Evolutionary conservation across 2,888 invertebrate genomes (phyloP).

Genomic region (Myathropa florea): DNA sequence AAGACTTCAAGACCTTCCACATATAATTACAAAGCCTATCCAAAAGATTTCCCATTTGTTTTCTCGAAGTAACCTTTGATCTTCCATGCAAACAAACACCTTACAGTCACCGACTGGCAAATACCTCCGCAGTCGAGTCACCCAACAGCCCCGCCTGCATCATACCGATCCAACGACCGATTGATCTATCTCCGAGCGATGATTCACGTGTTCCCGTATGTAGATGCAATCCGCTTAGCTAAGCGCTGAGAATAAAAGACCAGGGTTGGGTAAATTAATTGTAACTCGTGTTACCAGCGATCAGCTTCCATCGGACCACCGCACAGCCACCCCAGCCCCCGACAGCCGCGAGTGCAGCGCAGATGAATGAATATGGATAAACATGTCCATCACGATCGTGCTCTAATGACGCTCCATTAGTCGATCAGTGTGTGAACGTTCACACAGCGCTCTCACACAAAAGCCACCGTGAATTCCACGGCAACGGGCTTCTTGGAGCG

Average conservation of each 20-base stretch:
- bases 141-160: not conserved
- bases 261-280: conserved; percentile 66
- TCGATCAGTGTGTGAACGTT: conserved; percentile 67
- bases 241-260: conserved; percentile 51
- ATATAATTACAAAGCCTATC: no score
- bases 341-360: not conserved
- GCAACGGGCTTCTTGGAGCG: conserved; percentile 5
- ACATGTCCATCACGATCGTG: conserved; percentile 61
- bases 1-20: no score
- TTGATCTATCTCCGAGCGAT: not conserved
- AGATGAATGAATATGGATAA: conserved; percentile 61
- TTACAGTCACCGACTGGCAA: not conserved
- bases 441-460: conserved; percentile 41
- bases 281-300: conserved; percentile 33
- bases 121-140: not conserved
- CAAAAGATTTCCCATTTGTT: not conserved
- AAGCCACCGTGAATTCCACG: conserved; percentile 23
- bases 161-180: not conserved
- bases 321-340: no score
- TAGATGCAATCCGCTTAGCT: conserved; percentile 29
- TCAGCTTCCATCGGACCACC: not conserved
- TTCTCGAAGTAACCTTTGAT: not conserved
- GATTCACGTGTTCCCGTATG: conserved; percentile 25
- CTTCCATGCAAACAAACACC: not conserved
- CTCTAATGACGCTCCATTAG: conserved; percentile 60